Conservation (phyloP, 30 jellyfish, hydroid and myxozoan species). For the Rhopilema esculentum region DNA sequence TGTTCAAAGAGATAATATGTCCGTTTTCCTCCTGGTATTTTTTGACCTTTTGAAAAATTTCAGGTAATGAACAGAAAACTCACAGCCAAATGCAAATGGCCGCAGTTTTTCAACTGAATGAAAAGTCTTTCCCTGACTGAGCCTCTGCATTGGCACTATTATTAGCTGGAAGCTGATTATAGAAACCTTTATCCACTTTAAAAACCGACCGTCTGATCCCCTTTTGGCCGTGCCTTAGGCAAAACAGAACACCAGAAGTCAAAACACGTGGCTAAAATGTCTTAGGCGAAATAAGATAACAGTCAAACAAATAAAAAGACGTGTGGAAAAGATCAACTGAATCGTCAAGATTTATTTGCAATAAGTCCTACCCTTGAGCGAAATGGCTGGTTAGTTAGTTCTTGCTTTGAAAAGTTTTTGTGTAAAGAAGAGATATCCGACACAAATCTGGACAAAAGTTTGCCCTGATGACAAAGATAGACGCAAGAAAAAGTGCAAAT, state of each 20-base stretch:
- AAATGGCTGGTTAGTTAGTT: not conserved
- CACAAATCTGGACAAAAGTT: no score
- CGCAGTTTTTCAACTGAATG: no score
- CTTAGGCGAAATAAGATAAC: not conserved
- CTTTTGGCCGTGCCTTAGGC: not conserved
- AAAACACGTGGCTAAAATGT: not conserved
- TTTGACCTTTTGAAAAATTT: no score
- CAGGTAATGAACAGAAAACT: no score
- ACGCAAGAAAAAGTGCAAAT: no score
- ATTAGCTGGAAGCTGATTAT: not conserved
- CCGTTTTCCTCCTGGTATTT: not conserved
- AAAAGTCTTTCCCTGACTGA: no score
- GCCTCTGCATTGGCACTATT: not conserved
- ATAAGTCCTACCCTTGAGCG: not conserved
- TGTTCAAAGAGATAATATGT: not conserved
- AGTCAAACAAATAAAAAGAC: not conserved
- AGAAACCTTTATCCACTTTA: not conserved
- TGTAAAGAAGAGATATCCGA: not conserved
- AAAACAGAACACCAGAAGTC: not conserved
- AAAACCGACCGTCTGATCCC: not conserved
- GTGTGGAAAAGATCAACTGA: not conserved
- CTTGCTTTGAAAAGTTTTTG: not conserved
- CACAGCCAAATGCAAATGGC: not conserved
- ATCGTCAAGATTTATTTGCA: not conserved
- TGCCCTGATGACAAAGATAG: no score